Conservation (phyloP, 2,113 vertebrate species). For the Pungitius pungitius region DNA sequence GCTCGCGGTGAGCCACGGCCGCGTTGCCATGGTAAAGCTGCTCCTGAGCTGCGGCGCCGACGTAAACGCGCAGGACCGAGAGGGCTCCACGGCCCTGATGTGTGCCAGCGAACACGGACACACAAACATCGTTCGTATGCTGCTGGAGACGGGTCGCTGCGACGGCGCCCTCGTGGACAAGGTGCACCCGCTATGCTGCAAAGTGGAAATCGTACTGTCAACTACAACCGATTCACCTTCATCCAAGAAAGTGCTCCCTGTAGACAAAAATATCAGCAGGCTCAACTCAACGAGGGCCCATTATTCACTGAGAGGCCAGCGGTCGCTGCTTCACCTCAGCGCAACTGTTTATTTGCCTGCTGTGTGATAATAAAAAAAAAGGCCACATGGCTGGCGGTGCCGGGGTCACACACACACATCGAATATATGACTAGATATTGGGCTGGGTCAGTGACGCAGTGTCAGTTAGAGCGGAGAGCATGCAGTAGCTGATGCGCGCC, state of each 20-base stretch:
- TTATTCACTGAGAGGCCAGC: not conserved
- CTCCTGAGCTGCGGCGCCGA: conserved; percentile 84
- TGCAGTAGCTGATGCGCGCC: conserved; percentile 7
- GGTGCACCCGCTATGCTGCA: conserved; percentile 61
- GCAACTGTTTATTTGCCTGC: not conserved
- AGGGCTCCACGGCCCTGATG: conserved; percentile 91
- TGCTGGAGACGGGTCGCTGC: conserved; percentile 84
- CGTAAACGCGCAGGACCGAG: conserved; percentile 85
- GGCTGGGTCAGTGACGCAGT: not conserved
- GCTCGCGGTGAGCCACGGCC: conserved; percentile 91
- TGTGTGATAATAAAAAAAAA: not conserved
- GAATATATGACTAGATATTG: conserved; percentile 8
- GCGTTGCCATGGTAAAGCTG: conserved; percentile 86
- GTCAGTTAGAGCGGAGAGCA: not conserved
- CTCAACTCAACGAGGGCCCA: not conserved
- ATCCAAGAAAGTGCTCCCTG: not conserved
- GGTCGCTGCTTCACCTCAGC: conserved; percentile 8
- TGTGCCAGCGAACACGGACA: conserved; percentile 92
- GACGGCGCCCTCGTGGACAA: conserved; percentile 83
- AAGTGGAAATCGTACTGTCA: not conserved
- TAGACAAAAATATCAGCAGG: not conserved
- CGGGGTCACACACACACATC: not conserved
- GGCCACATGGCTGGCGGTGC: not conserved
- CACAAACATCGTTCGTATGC: conserved; percentile 83
- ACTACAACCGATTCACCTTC: not conserved